A percentile compares a stretch with the other conserved stretches of the same genome.
Conservation (phyloP, 2,113 vertebrate species). For the Phyllostomus hastatus region DNA sequence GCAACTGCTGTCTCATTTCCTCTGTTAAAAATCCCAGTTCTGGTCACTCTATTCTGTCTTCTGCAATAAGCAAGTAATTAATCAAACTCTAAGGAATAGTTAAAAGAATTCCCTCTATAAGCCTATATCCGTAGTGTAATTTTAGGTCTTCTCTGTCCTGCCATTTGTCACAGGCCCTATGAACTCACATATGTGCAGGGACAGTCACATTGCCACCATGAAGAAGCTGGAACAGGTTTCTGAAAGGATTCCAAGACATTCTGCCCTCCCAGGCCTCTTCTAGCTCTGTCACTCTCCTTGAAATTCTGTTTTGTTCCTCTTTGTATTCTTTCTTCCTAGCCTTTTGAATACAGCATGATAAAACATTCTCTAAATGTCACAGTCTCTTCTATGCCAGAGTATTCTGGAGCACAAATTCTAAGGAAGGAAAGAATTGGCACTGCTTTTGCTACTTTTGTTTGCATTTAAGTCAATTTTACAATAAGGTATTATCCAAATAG, state of each 20-base stretch:
- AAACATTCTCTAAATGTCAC: neutral
- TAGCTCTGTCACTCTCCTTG: neutral
- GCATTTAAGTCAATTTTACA: slow-evolving; percentile 6
- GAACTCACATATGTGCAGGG: neutral
- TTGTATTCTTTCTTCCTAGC: neutral
- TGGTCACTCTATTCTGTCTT: slow-evolving; percentile 41
- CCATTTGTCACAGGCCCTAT: slow-evolving; percentile 23
- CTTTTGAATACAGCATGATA: neutral
- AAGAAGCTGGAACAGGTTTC: neutral
- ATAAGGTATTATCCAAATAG: neutral
- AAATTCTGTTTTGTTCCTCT: neutral
- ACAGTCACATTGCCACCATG: neutral
- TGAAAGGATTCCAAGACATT: slow-evolving; percentile 26
- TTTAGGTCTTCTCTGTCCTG: neutral
- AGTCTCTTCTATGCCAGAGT: neutral
- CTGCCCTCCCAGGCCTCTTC: neutral
- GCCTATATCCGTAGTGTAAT: neutral
- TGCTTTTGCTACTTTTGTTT: neutral
- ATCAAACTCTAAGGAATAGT: slow-evolving; percentile 13
- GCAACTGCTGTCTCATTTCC: slow-evolving; percentile 24
- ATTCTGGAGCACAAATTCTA: neutral
- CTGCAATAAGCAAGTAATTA: slow-evolving; percentile 64
- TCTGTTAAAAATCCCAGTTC: neutral
- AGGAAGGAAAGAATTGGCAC: neutral
- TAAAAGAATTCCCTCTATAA: slow-evolving; percentile 34